A percentile compares a stretch with the other conserved stretches of the same genome.
Conservation (phyloP, 2,888 invertebrate genomes). For the Drosophila borealis region DNA sequence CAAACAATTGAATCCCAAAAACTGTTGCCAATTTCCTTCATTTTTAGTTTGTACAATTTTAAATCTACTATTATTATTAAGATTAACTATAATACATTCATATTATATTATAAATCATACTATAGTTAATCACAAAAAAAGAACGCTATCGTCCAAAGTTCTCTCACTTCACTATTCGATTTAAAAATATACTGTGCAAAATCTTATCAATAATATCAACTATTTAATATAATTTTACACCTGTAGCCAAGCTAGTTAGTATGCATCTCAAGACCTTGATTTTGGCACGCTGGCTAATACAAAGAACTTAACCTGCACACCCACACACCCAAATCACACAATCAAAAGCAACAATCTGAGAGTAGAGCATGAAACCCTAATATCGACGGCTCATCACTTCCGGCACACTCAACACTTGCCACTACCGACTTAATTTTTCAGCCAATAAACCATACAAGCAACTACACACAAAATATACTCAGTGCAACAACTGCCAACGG, state of each 20-base stretch:
- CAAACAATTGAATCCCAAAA: too few relatives aligned
- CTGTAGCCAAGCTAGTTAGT: constrained; percentile 1
- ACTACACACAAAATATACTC: constrained; percentile 52
- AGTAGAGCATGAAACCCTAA: constrained; percentile 59
- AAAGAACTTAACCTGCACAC: neutral
- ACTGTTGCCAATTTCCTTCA: too few relatives aligned
- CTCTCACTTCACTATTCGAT: too few relatives aligned
- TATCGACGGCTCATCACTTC: constrained; percentile 58
- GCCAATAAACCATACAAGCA: constrained; percentile 64
- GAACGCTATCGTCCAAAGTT: too few relatives aligned
- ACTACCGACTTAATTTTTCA: constrained; percentile 67
- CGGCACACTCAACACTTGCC: constrained; percentile 50
- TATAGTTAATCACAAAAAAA: too few relatives aligned
- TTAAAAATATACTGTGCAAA: too few relatives aligned
- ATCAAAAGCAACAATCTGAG: constrained; percentile 32
- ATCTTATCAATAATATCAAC: constrained; percentile 1
- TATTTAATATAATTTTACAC: constrained; percentile 1
- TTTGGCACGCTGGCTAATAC: constrained; percentile 18
- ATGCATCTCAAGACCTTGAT: neutral
- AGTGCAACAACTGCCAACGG: constrained; percentile 24
- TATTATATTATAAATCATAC: too few relatives aligned
- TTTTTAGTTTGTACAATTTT: too few relatives aligned
- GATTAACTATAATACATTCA: too few relatives aligned
- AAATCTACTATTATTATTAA: too few relatives aligned
- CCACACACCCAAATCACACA: constrained; percentile 1